These are phyloP conservation scores for Dicrurus megarhynchus DNA, from an alignment of 2,113 vertebrate genomes.

Conservation along the genomic window DNA sequence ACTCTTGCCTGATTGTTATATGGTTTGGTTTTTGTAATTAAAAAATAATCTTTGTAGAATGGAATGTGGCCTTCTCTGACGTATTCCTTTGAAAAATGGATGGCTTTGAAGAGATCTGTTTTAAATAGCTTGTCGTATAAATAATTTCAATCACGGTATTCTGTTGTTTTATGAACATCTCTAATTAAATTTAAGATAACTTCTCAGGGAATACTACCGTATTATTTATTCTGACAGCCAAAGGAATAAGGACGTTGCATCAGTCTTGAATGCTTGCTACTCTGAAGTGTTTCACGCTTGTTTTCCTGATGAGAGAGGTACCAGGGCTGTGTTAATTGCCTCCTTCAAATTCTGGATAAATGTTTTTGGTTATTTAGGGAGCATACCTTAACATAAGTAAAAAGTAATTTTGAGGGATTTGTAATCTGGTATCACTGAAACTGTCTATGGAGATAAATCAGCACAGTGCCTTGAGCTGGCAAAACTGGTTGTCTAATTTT, in stretches of 20 bases:
- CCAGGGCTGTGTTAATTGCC: constrained; percentile 75
- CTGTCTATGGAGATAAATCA: not conserved
- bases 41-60: not conserved
- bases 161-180: constrained; percentile 51
- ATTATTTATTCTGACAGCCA: constrained; percentile 34
- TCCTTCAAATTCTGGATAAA: constrained; percentile 61
- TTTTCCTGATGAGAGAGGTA: constrained; percentile 40
- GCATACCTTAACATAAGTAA: not conserved
- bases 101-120: constrained; percentile 52
- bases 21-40: not conserved
- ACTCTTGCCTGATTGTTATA: not conserved
- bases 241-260: not conserved
- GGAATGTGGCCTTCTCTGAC: constrained; percentile 28
- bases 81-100: constrained; percentile 46
- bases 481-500: constrained; percentile 57
- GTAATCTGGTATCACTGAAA: not conserved
- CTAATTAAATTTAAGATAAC: constrained; percentile 48
- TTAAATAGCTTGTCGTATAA: constrained; percentile 54
- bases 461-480: constrained; percentile 15
- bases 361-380: constrained; percentile 7
- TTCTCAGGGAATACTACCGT: not conserved
- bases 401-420: constrained; percentile 19
- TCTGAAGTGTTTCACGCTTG: constrained; percentile 5
- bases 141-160: constrained; percentile 56
- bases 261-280: not conserved